Conservation (phyloP, 2,888 invertebrate species). For the Morpho deidamia region DNA sequence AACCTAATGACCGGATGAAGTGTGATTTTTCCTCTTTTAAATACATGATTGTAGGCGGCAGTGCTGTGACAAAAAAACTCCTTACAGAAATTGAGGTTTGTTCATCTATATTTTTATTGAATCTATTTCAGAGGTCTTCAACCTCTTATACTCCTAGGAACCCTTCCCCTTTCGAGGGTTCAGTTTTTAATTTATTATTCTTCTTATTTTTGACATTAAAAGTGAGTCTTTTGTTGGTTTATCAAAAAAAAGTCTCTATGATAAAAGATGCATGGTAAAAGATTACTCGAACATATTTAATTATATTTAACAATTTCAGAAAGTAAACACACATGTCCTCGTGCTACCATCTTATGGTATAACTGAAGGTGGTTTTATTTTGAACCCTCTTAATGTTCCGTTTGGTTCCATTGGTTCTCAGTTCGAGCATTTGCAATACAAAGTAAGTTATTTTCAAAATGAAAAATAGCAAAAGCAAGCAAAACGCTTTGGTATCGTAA, state of each 20-base stretch:
- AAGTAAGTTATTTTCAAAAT: conserved; percentile 1
- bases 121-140: too few species aligned
- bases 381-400: background rate
- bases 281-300: too few species aligned
- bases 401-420: conserved; percentile 8
- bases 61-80: conserved; percentile 38
- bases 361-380: conserved; percentile 5
- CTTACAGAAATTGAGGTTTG: conserved; percentile 41
- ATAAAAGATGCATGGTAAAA: too few species aligned
- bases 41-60: conserved; percentile 40
- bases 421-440: conserved; percentile 1
- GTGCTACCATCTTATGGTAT: conserved; percentile 13
- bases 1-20: conserved; percentile 29
- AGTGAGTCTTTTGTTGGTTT: too few species aligned
- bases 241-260: too few species aligned
- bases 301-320: conserved; percentile 11
- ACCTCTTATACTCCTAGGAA: too few species aligned
- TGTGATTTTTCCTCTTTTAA: conserved; percentile 48
- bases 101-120: background rate
- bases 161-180: too few species aligned
- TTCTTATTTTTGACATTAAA: too few species aligned
- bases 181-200: too few species aligned
- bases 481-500: too few species aligned
- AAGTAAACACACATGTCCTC: conserved; percentile 1
- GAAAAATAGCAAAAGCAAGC: too few species aligned